Conservation (phyloP, 1,140 invertebrate species). For the Polypedilum vanderplanki region DNA sequence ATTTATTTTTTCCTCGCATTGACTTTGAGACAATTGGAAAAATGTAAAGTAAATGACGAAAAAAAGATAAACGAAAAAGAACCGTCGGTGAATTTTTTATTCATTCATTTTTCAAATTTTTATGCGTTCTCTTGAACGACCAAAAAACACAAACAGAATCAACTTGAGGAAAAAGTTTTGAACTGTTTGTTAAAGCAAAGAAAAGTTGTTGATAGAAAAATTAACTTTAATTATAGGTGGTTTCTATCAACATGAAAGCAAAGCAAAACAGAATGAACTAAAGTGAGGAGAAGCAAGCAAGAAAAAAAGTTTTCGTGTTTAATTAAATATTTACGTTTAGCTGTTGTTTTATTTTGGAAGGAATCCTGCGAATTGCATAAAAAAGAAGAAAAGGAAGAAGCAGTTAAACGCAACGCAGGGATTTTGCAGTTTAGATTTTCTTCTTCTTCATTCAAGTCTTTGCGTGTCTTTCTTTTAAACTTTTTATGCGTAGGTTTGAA, state of each 20-base stretch:
- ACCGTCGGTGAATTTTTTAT: constrained; percentile 17
- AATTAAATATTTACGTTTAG: constrained; percentile 20
- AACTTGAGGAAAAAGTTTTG: background rate
- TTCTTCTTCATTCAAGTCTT: too few relatives aligned
- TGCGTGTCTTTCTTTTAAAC: too few relatives aligned
- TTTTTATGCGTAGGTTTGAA: too few relatives aligned
- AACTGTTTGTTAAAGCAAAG: constrained; percentile 18
- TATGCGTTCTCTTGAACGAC: background rate
- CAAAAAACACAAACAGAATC: background rate
- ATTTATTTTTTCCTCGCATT: background rate
- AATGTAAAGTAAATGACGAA: background rate
- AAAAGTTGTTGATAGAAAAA: constrained; percentile 29
- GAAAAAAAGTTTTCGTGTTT: constrained; percentile 13
- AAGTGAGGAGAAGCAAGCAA: background rate
- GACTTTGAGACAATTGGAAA: constrained; percentile 8
- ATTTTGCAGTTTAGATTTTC: background rate
- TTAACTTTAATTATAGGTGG: constrained; percentile 28
- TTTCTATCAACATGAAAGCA: constrained; percentile 6
- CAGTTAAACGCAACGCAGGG: background rate
- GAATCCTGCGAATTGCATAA: background rate
- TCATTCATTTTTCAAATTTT: background rate
- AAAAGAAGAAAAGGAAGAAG: background rate
- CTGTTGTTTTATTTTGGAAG: constrained; percentile 6
- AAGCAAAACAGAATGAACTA: background rate
- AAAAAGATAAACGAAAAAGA: background rate